phyloP scores from a whole-genome alignment of 2,113 vertebrate species.

The Calidris pugnax region DNA sequence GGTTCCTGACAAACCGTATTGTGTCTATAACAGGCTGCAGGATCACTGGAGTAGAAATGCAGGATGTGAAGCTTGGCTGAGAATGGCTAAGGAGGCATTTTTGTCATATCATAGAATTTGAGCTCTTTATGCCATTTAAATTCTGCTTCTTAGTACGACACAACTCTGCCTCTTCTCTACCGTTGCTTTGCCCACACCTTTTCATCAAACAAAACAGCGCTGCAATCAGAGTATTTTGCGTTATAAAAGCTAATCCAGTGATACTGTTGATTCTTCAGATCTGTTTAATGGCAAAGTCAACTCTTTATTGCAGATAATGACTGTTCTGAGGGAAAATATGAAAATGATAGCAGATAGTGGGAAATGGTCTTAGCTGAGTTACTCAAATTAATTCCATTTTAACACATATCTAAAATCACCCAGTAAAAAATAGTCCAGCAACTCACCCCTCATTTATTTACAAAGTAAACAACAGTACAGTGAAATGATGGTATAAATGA shows the following conservation, averaged over 20 bases:
- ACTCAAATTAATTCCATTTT: slow-evolving; percentile 51
- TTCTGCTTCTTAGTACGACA: not conserved
- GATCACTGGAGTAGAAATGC: slow-evolving; percentile 46
- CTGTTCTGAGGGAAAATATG: slow-evolving; percentile 33
- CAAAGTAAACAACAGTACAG: not conserved
- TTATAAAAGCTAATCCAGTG: not conserved
- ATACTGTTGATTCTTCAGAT: not conserved
- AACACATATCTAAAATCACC: slow-evolving; percentile 14
- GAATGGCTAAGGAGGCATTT: not conserved
- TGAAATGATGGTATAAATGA: not conserved
- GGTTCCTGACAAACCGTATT: not conserved
- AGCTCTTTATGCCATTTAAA: not conserved
- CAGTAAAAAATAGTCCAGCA: not conserved
- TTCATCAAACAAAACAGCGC: fast-evolving
- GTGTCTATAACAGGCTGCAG: not conserved
- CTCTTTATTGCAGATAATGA: not conserved
- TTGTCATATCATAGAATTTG: not conserved
- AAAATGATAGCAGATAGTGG: slow-evolving; percentile 37
- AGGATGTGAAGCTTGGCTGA: not conserved
- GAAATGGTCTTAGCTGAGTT: slow-evolving; percentile 21
- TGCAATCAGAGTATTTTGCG: not conserved
- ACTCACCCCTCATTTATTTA: not conserved
- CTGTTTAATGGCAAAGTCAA: slow-evolving; percentile 5
- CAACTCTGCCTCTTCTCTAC: not conserved
- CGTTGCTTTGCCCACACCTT: not conserved